Base-by-base conservation (phyloP, 2,888 invertebrate species). In the Thymelicus sylvestris region DNA sequence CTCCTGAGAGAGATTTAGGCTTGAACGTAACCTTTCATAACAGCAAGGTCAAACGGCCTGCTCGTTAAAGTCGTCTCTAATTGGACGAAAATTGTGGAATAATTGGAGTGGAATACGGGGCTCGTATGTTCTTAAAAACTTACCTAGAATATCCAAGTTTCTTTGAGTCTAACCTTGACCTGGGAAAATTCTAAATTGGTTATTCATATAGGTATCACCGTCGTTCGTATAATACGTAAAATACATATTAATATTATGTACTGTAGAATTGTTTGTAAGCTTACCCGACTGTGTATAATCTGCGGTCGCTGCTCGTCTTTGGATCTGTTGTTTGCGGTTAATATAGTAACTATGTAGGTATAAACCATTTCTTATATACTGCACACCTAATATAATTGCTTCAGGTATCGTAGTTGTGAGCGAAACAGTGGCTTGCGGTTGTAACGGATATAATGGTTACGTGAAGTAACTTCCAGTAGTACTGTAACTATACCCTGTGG, bases 391-490 rank as follows among this genome's bases (percentile, higher is more conserved):
- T 57, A 57, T 31, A 38, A 57, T 57, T 57, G 57, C 13, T 38
- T 57, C 7, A 55, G 24, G 55, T 55, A 55, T 50, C 6, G 48
- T n/a, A 41, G 47, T 3, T 38, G 63, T 62, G 52, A 50, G 50
- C 24, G 24, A 69, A 62, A 68, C 68, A 47, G 68, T 68, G 69
- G 63, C 48, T 64, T 69, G 69, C n/a, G 69, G 69, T 69, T 64
- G 69, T 48, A 44, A 57, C 48, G 4, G 38, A 64, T 64, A 52
- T 24, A 44, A 38, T 13, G 52, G 7, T 69, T 69, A 64, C 63
- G 63, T 64, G 44, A 69, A 69, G 55, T 44, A 44, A 64, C 69
- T 57, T 57, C 63, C 63, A 68, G 63, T 57, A 62, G 61, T 7
- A 52, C 50, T 19, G 7, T 6, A 52, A 44, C 12, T 44, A 8